Conservation (phyloP, 2,797 vertebrate species). For the Galago senegalensis region DNA sequence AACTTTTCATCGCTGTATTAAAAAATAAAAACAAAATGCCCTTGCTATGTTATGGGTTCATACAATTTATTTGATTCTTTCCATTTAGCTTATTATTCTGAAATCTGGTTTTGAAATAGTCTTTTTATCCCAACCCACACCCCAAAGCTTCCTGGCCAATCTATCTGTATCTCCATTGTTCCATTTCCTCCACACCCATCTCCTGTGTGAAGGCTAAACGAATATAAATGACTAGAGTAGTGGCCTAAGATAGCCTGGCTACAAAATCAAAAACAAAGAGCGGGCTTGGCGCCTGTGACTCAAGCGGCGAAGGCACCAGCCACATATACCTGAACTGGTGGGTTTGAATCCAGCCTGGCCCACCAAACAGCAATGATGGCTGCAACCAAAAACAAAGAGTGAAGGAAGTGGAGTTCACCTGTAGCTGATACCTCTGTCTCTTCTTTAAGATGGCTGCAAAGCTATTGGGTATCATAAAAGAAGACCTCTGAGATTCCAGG, state of each 20-base stretch:
- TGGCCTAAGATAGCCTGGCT: background rate
- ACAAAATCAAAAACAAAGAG: constrained; percentile 35
- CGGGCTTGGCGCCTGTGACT: too few relatives aligned
- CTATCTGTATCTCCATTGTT: constrained; percentile 76
- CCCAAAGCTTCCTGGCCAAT: constrained; percentile 70
- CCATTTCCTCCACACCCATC: constrained; percentile 81
- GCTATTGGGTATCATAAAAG: background rate
- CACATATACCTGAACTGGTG: too few relatives aligned
- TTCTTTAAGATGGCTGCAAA: background rate
- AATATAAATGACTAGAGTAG: constrained; percentile 42
- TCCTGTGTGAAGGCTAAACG: constrained; percentile 61
- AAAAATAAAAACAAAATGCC: background rate
- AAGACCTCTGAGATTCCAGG: background rate
- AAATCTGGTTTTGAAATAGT: constrained; percentile 31
- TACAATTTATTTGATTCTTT: background rate
- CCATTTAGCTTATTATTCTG: constrained; percentile 55
- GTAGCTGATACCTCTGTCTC: background rate
- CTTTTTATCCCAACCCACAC: constrained; percentile 50
- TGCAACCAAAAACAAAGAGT: background rate
- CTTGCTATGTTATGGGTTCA: background rate
- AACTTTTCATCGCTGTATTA: background rate
- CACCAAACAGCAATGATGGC: too few relatives aligned
- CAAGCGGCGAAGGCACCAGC: too few relatives aligned
- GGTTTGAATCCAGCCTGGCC: too few relatives aligned
- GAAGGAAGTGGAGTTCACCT: background rate